Conservation (phyloP, 2,888 invertebrate genomes). For the Cerastis rubricosa region DNA sequence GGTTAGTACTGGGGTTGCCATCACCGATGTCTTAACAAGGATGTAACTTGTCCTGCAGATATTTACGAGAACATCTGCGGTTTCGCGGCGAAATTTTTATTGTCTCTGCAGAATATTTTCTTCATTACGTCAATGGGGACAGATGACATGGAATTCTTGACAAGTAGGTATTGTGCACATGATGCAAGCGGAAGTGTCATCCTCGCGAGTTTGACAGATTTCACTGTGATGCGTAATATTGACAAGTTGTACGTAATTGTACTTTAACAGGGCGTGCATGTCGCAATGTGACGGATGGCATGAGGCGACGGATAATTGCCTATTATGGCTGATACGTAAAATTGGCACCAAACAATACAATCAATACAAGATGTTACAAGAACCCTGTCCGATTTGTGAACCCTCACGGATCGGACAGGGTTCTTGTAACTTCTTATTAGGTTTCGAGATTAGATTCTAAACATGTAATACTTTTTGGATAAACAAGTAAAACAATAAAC, state of each 20-base stretch:
- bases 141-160: background rate
- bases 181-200: conserved; percentile 36
- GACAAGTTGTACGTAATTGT: conserved; percentile 5
- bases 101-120: conserved; percentile 5
- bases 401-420: no score
- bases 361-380: no score
- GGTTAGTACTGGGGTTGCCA: background rate
- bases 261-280: background rate
- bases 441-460: no score
- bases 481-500: no score
- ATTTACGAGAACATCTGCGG: background rate
- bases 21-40: background rate
- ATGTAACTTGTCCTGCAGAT: background rate
- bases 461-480: no score
- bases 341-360: background rate
- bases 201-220: conserved; percentile 28
- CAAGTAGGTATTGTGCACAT: conserved; percentile 22
- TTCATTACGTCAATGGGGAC: conserved; percentile 18
- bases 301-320: background rate
- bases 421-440: no score
- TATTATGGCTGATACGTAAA: background rate
- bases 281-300: background rate
- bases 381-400: no score
- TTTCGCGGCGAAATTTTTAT: background rate
- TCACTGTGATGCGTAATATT: conserved; percentile 47